These are phyloP conservation scores for Stratiomys singularior DNA, from an alignment of 2,888 invertebrate species.

Conservation along the genomic window DNA sequence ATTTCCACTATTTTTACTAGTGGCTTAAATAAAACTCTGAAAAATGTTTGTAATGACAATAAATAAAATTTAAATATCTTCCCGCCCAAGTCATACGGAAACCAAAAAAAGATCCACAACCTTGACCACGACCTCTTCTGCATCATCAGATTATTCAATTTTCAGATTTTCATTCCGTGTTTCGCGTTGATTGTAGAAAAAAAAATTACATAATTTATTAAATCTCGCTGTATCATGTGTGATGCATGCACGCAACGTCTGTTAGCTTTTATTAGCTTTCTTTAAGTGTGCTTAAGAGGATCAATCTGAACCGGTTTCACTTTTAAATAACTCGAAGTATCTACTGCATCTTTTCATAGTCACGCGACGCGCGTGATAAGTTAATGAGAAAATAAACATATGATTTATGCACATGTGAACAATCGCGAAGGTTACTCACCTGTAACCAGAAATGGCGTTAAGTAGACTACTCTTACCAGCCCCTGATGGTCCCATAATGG, in stretches of 20 bases:
- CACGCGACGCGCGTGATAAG: background rate
- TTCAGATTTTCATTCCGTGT: background rate
- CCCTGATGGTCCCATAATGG: slow-evolving; percentile 77
- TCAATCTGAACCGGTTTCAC: background rate
- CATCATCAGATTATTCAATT: background rate
- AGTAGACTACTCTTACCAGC: slow-evolving; percentile 82
- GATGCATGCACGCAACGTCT: background rate
- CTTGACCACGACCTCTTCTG: slow-evolving; percentile 1
- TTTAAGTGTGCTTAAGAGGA: background rate
- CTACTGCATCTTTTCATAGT: background rate
- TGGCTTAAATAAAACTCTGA: too few species aligned
- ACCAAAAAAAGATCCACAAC: background rate
- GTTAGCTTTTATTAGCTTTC: background rate
- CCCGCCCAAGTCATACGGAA: too few species aligned
- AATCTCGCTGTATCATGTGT: background rate
- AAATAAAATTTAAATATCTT: too few species aligned
- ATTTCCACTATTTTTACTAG: too few species aligned
- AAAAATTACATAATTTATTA: background rate
- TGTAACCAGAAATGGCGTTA: slow-evolving; percentile 81
- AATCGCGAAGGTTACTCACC: slow-evolving; percentile 65
- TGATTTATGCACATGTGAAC: background rate
- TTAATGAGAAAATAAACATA: background rate
- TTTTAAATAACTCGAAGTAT: background rate
- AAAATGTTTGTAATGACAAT: too few species aligned
- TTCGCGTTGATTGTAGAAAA: background rate